Conservation (phyloP, 2,888 invertebrate genomes). For the Eucriotettix oculatus region DNA sequence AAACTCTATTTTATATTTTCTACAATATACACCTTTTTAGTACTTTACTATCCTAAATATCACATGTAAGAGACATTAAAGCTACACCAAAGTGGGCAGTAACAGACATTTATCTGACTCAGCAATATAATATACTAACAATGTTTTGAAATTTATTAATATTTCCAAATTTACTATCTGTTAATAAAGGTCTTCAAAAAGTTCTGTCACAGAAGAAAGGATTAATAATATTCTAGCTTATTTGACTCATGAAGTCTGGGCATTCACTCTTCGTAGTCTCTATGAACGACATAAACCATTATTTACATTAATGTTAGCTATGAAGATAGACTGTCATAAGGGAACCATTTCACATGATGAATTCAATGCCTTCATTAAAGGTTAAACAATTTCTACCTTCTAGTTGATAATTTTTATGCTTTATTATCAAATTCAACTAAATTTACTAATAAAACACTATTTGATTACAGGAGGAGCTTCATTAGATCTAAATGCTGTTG, state of each 20-base stretch:
- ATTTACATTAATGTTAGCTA: slow-evolving; percentile 84
- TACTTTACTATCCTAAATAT: no score
- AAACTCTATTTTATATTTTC: no score
- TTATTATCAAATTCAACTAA: not conserved
- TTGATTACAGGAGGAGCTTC: slow-evolving; percentile 58
- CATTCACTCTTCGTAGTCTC: slow-evolving; percentile 77
- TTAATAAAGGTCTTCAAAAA: slow-evolving; percentile 49
- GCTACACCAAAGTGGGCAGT: no score
- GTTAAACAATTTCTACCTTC: slow-evolving; percentile 17
- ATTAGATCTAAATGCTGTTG: slow-evolving; percentile 78
- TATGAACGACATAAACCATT: slow-evolving; percentile 86
- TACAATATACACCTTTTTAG: no score
- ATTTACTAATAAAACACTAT: no score
- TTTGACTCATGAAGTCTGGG: slow-evolving; percentile 83
- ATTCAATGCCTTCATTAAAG: slow-evolving; percentile 90
- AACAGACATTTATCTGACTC: no score
- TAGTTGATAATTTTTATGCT: not conserved
- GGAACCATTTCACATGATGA: slow-evolving; percentile 72
- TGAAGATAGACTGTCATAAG: slow-evolving; percentile 84
- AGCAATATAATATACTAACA: no score
- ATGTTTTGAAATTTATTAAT: no score
- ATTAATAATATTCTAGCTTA: slow-evolving; percentile 78
- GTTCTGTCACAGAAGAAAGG: slow-evolving; percentile 65
- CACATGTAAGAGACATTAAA: no score
- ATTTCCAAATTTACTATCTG: no score